These are phyloP conservation scores for Atta cephalotes DNA, from an alignment of 1,140 invertebrate genomes.

Conservation along the genomic window DNA sequence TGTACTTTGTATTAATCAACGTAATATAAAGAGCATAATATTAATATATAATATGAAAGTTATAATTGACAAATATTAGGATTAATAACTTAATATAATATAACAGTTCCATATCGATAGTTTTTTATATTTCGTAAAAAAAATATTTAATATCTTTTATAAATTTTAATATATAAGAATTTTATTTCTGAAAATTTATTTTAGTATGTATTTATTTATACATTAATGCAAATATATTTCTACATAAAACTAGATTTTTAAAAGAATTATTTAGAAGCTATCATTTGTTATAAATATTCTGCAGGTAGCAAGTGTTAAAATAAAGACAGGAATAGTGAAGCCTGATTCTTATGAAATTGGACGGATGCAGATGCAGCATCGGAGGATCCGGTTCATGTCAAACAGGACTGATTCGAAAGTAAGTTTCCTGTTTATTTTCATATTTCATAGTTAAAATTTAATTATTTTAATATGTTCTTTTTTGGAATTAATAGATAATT, in stretches of 20 bases:
- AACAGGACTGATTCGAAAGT: background rate
- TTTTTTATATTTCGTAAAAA: too few species aligned
- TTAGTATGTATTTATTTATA: too few species aligned
- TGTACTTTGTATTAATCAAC: background rate
- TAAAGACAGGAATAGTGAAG: background rate
- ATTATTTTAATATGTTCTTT: slow-evolving; percentile 1
- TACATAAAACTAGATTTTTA: background rate
- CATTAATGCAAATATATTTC: background rate
- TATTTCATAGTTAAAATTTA: background rate
- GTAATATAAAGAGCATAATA: background rate
- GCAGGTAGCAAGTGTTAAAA: background rate
- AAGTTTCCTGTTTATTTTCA: slow-evolving; percentile 6
- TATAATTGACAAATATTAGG: too few species aligned
- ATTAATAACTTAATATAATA: too few species aligned
- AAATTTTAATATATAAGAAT: too few species aligned
- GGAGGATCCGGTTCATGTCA: background rate
- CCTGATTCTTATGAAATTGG: background rate
- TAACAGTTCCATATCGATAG: too few species aligned
- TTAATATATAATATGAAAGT: background rate
- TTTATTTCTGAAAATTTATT: too few species aligned
- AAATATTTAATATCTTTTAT: too few species aligned
- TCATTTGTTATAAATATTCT: background rate
- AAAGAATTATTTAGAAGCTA: background rate
- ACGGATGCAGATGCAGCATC: slow-evolving; percentile 22
- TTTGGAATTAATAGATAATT: background rate